Conservation (phyloP, 2,888 invertebrate genomes). For the Cantharis flavilabris region DNA sequence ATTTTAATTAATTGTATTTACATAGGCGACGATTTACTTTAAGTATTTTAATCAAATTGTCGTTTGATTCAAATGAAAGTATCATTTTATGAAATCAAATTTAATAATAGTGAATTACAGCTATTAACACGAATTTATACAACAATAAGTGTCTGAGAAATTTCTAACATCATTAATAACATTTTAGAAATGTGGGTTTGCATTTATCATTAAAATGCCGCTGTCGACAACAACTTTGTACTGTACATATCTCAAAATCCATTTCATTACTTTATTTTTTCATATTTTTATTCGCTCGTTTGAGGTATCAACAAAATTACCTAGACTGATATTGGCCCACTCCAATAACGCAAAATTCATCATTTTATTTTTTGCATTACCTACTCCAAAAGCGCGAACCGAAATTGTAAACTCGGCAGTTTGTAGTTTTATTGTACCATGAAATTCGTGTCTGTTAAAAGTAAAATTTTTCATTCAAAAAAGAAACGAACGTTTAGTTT, state of each 20-base stretch:
- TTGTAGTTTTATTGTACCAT: not conserved
- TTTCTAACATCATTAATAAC: conserved; percentile 26
- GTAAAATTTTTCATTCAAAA: not conserved
- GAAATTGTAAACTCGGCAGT: not conserved
- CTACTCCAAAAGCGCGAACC: not conserved
- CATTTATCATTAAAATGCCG: conserved; percentile 27
- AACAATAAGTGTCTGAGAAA: conserved; percentile 29
- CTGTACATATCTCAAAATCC: conserved; percentile 13
- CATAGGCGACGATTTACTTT: conserved; percentile 1
- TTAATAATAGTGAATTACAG: conserved; percentile 26
- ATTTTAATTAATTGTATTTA: conserved; percentile 17
- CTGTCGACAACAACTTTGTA: conserved; percentile 21
- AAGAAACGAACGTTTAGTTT: not conserved
- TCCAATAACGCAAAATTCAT: not conserved
- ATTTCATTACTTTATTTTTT: not conserved
- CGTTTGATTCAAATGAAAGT: conserved; percentile 18
- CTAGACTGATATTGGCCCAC: not conserved
- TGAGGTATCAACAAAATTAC: not conserved
- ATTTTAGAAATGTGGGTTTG: conserved; percentile 27
- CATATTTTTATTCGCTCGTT: not conserved
- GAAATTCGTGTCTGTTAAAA: conserved; percentile 1
- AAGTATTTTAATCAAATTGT: conserved; percentile 21
- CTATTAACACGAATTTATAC: conserved; percentile 25
- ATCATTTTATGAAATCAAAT: conserved; percentile 25
- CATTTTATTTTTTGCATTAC: not conserved